Base-by-base conservation (phyloP, 2,888 invertebrate species). In the Criorhina ranunculi region DNA sequence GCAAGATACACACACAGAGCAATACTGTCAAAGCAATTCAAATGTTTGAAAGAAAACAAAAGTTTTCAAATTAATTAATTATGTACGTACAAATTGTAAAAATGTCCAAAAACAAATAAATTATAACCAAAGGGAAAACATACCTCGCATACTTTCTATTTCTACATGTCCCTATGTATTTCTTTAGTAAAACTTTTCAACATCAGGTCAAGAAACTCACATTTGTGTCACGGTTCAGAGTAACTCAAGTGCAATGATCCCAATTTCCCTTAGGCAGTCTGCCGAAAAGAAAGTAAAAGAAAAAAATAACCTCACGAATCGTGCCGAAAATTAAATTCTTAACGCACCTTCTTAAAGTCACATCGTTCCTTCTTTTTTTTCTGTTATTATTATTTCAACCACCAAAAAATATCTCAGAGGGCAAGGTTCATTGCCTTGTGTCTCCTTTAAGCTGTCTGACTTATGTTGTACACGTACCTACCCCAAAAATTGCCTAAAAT, bases 401-500 rank as follows among this genome's bases (percentile, higher is more conserved):
- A 40, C 49, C 49, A 19, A 79, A 79, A 44, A 62, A 24, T 24
- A 66, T 17, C 15, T 35, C 15, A 24, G 15, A n/a, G 53, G 55
- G 44, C 59, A 53, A 33, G 53, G 85, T 75, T 85, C 85, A 85
- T 70, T 80, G 85, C 53, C 69, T 80, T n/a, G n/a, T n/a, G n/a
- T n/a, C n/a, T n/a, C n/a, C 24, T 11, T 40, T 46, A 17, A 64
- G 46, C 42, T 80, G 85, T 85, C 79, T 79, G 75, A 64, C 55
- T 53, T 46, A 15, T 44, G 60, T n/a, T 29, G 29, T 72, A 31
- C 53, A 55, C 33, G 29, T 49, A 57, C 64, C 57, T 75, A 75
- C 79, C 83, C 83, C 80, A 64, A 80, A 85, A 80, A 69, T 46
- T 62, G 77, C 51, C 77, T 66, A 77, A 82, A 59, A 60, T 77